Evolutionary conservation across 2,888 invertebrate genomes (phyloP).

Genomic region (Ochlodes sylvanus): DNA sequence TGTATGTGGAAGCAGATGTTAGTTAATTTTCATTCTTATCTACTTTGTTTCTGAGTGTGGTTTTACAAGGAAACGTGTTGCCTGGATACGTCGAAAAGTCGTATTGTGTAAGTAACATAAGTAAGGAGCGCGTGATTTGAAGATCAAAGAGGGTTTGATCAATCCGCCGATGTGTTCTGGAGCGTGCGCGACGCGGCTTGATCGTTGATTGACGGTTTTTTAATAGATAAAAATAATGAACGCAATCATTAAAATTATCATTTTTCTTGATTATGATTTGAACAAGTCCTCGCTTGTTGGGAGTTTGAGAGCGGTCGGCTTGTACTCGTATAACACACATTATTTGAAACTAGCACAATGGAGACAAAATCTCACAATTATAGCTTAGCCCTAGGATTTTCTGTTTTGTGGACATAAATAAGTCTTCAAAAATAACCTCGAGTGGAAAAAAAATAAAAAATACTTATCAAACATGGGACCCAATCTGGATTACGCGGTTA

Average conservation of each 20-base stretch:
- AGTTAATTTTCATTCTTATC: constrained; percentile 39
- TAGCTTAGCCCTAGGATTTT: too few species aligned
- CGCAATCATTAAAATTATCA: constrained; percentile 7
- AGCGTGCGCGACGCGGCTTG: constrained; percentile 61
- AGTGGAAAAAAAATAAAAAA: too few species aligned
- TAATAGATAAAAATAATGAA: constrained; percentile 31
- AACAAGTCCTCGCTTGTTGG: too few species aligned
- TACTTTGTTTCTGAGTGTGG: neutral
- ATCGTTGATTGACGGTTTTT: constrained; percentile 58
- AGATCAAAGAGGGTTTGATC: constrained; percentile 80
- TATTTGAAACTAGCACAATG: too few species aligned
- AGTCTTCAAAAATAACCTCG: too few species aligned
- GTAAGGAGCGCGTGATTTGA: constrained; percentile 77
- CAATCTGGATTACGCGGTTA: too few species aligned
- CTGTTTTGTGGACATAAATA: too few species aligned
- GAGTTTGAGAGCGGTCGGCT: too few species aligned
- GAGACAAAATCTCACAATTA: too few species aligned
- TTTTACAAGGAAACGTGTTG: neutral
- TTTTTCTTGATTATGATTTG: too few species aligned
- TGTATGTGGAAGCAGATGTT: constrained; percentile 31
- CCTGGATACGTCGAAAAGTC: constrained; percentile 11
- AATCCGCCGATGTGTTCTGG: constrained; percentile 62
- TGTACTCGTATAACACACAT: too few species aligned
- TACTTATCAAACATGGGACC: too few species aligned
- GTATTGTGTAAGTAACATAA: constrained; percentile 67